Base-by-base conservation (phyloP, 2,797 vertebrate species). In the Myotis vivesi region DNA sequence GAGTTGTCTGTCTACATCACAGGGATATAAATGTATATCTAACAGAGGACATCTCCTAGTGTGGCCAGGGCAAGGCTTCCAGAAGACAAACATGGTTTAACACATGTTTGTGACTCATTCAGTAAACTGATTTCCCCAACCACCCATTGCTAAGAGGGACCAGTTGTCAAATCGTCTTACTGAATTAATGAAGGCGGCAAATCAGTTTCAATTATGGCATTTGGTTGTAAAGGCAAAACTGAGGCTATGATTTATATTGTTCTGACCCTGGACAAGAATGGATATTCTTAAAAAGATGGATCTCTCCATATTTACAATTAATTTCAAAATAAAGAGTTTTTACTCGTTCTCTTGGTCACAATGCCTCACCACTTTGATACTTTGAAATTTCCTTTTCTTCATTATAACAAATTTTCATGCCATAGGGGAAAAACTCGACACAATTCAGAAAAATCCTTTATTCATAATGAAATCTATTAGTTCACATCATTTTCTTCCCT, bases 1-100 rank as follows among this genome's bases (percentile, higher is more conserved):
- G 94, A 94, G n/a, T 55, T 84, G 89, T 73, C 59, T 1, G 1
- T 92, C 49, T 12, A 25, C 25, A 57, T 77, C 77, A 72, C n/a
- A 94, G 71, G 33, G 82, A 91, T 84, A 79, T 90, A 76, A 92
- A 97, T 97, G 90, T 95, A 82, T 94, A 66, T 97, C 2, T 0
- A 94, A 95, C 6, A 3, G 17, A 36, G 64, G 51, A 91, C 87
- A 89, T 94, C 62, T 97, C 94, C 33, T 84, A 57, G 33, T 85
- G 89, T 11, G 30, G 46, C 55, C 44, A 89, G 51, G 53, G 8
- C 86, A 97, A 97, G 96, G 89, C 95, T 97, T 97, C 94, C 84
- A 95, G 95, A 94, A 97, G 93, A 77, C 62, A 93, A 80, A 68
- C 0, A 30, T 92, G 25, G 82, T 89, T 96, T 86, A 79, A n/a